Conservation (phyloP, 2,888 invertebrate genomes). For the Rugalucina vietnamica region DNA sequence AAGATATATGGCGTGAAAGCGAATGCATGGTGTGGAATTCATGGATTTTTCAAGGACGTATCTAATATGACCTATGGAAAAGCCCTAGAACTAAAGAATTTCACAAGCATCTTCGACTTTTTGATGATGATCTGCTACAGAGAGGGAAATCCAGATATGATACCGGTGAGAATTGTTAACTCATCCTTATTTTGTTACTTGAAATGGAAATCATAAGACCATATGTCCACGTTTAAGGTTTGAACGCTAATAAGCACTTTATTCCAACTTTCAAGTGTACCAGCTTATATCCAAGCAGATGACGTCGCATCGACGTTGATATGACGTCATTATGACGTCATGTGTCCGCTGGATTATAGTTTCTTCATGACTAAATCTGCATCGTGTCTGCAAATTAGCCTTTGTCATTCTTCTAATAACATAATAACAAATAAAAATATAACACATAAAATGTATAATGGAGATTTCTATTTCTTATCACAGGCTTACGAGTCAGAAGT, state of each 20-base stretch:
- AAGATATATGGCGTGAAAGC: conserved; percentile 71
- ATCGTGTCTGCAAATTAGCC: not conserved
- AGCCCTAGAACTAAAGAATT: conserved; percentile 69
- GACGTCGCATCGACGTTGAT: too few species aligned
- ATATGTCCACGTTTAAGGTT: not conserved
- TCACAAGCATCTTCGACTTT: conserved; percentile 71
- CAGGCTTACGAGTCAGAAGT: not conserved
- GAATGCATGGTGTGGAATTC: conserved; percentile 22
- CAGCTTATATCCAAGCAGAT: too few species aligned
- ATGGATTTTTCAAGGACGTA: conserved; percentile 67
- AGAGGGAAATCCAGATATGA: conserved; percentile 73
- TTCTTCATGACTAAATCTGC: too few species aligned
- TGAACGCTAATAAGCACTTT: not conserved
- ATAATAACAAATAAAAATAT: not conserved
- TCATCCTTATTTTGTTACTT: not conserved
- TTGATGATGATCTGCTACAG: conserved; percentile 78
- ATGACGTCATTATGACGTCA: too few species aligned
- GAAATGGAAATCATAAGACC: not conserved
- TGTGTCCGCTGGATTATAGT: too few species aligned
- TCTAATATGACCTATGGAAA: conserved; percentile 69
- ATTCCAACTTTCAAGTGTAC: not conserved
- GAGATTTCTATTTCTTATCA: not conserved
- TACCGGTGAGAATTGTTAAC: conserved; percentile 57
- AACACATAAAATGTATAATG: not conserved
- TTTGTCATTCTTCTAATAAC: not conserved